phyloP scores from a whole-genome alignment of 2,888 invertebrate species.

The Unio pictorum region DNA sequence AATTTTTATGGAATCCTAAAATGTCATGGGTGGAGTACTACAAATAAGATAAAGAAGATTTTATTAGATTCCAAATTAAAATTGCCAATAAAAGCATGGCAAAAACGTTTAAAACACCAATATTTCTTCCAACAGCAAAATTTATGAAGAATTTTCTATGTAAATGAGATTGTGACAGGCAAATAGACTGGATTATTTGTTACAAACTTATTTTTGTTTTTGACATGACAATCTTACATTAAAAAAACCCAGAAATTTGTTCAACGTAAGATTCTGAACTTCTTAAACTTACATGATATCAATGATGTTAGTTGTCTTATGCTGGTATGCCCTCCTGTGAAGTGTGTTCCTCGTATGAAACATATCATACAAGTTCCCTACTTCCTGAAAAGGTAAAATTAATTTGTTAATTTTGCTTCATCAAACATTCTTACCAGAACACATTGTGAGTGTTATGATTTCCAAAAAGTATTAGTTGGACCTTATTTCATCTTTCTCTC shows the following conservation, averaged over 20 bases:
- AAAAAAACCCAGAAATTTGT: background rate
- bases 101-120: too few relatives aligned
- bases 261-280: background rate
- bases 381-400: slow-evolving; percentile 38
- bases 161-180: too few relatives aligned
- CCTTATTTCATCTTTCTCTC: background rate
- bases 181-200: too few relatives aligned
- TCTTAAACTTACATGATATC: slow-evolving; percentile 72
- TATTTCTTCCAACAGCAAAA: too few relatives aligned
- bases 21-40: too few relatives aligned
- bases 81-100: too few relatives aligned
- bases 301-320: slow-evolving; percentile 70
- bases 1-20: too few relatives aligned
- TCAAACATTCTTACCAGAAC: background rate
- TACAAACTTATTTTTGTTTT: too few relatives aligned
- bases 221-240: too few relatives aligned
- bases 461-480: background rate
- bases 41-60: too few relatives aligned
- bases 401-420: background rate
- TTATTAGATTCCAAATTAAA: too few relatives aligned
- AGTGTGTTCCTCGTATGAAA: slow-evolving; percentile 55
- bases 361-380: slow-evolving; percentile 59
- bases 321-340: slow-evolving; percentile 73
- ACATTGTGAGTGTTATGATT: background rate
- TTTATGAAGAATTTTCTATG: too few relatives aligned